A percentile compares a stretch with the other conserved stretches of the same genome.
Conservation (phyloP, 2,113 vertebrate genomes). For the Polyodon spathula region DNA sequence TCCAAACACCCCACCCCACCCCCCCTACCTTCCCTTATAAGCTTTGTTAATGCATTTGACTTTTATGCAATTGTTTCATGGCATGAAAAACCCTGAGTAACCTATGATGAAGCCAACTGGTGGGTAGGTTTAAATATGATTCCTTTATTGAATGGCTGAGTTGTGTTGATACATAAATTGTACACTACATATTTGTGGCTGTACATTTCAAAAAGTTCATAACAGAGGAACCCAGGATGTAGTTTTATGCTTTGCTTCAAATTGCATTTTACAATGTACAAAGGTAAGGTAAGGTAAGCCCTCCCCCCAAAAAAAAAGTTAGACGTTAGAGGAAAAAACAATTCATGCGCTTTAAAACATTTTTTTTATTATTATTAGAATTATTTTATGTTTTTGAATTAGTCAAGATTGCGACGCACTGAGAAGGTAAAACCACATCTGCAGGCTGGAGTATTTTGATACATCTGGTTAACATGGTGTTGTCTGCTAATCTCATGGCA, state of each 20-base stretch:
- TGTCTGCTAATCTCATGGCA: conserved; percentile 32
- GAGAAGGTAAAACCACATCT: conserved; percentile 47
- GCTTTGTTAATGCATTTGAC: too few species aligned
- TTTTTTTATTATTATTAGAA: conserved; percentile 49
- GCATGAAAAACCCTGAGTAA: conserved; percentile 67
- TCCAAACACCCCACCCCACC: too few species aligned
- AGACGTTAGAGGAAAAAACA: conserved; percentile 48
- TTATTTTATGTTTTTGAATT: conserved; percentile 24
- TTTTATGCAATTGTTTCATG: conserved; percentile 35
- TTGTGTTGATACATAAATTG: conserved; percentile 16
- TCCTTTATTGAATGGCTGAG: too few species aligned
- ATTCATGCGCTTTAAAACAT: conserved; percentile 78
- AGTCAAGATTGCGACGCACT: conserved; percentile 52
- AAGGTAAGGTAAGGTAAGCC: conserved; percentile 56
- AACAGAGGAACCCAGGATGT: too few species aligned
- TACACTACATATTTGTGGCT: too few species aligned
- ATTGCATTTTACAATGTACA: conserved; percentile 63
- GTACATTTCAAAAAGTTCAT: too few species aligned
- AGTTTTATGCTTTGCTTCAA: too few species aligned
- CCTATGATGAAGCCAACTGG: conserved; percentile 21
- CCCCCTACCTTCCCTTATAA: too few species aligned
- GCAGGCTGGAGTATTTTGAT: conserved; percentile 58
- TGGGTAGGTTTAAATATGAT: conserved; percentile 12
- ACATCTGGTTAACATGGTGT: conserved; percentile 41
- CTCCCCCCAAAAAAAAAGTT: conserved; percentile 42